Evolutionary conservation across 2,888 invertebrate genomes (phyloP).

Genomic region (Hydroisotoma schaefferi): DNA sequence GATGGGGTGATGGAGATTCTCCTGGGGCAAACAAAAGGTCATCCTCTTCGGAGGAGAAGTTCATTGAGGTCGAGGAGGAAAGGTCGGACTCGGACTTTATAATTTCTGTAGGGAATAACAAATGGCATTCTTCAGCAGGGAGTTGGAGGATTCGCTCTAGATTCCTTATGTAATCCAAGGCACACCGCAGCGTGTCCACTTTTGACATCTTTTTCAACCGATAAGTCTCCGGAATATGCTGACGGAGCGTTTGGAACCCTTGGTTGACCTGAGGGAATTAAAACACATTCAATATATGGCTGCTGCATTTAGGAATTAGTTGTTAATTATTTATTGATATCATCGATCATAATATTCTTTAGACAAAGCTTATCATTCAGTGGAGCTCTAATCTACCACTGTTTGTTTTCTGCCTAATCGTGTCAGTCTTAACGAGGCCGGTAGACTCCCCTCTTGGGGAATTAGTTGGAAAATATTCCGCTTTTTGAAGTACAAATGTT

Average conservation of each 20-base stretch:
- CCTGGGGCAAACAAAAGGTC: neutral
- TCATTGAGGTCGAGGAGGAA: conserved; percentile 1
- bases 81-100: neutral
- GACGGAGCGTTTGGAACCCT: conserved; percentile 81
- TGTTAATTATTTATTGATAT: too few species aligned
- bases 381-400: too few species aligned
- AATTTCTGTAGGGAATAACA: neutral
- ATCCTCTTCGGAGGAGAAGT: conserved; percentile 12
- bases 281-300: too few species aligned
- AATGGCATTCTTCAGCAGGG: neutral
- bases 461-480: too few species aligned
- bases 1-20: conserved; percentile 1
- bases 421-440: too few species aligned
- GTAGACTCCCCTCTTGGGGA: too few species aligned
- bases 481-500: too few species aligned
- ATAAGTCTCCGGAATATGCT: conserved; percentile 77
- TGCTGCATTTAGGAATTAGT: too few species aligned
- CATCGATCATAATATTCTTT: too few species aligned
- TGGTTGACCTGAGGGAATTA: conserved; percentile 95
- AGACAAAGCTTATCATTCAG: too few species aligned
- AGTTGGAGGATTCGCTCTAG: conserved; percentile 70
- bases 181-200: conserved; percentile 81
- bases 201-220: conserved; percentile 71
- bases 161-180: conserved; percentile 84
- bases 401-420: too few species aligned